These are phyloP conservation scores for Idaea biselata DNA, from an alignment of 2,888 invertebrate genomes.

Conservation along the genomic window DNA sequence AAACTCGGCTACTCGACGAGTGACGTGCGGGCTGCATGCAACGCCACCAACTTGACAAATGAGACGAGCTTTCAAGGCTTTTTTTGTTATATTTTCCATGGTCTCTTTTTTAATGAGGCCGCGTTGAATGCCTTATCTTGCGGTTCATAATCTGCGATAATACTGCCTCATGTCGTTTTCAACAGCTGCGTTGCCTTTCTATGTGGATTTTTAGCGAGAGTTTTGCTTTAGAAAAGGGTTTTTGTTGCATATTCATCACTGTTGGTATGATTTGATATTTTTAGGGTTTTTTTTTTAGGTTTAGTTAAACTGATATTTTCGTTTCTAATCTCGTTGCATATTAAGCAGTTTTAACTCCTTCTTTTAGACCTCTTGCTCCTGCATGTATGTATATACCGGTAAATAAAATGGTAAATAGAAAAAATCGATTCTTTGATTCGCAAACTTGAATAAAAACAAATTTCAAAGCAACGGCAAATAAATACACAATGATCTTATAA, in stretches of 20 bases:
- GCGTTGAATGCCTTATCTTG: conserved; percentile 62
- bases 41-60: conserved; percentile 66
- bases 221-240: conserved; percentile 20
- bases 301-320: no score
- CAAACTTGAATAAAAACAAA: background rate
- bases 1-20: conserved; percentile 58
- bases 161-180: conserved; percentile 44
- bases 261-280: background rate
- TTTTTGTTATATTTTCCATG: conserved; percentile 41
- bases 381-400: no score
- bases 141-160: conserved; percentile 58
- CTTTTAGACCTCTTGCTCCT: no score
- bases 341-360: no score
- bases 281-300: background rate
- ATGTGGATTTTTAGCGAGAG: conserved; percentile 15
- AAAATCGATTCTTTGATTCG: background rate
- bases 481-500: no score
- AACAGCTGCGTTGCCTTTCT: conserved; percentile 25
- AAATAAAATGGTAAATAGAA: no score
- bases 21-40: conserved; percentile 55
- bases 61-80: conserved; percentile 56
- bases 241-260: conserved; percentile 28
- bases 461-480: no score
- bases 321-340: no score
- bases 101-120: conserved; percentile 58